phyloP scores from a whole-genome alignment of 1,140 invertebrate species.

The Steinernema khuongi region DNA sequence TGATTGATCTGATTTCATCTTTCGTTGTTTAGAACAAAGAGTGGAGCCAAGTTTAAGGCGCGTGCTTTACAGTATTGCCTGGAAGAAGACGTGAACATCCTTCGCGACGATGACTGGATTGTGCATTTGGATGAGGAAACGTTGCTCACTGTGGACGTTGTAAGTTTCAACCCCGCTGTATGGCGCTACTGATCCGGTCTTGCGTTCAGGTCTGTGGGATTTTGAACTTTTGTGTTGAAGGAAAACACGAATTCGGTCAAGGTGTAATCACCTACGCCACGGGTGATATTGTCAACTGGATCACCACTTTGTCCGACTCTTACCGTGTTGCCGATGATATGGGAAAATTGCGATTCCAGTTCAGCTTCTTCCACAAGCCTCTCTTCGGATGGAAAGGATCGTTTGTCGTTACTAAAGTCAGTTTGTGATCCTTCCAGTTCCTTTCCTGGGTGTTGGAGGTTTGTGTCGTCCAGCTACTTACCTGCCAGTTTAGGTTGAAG shows the following conservation, averaged over 20 bases:
- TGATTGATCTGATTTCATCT: constrained; percentile 26
- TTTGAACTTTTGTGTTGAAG: constrained; percentile 88
- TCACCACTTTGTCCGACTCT: constrained; percentile 89
- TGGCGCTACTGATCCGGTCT: constrained; percentile 1
- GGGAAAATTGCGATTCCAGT: constrained; percentile 87
- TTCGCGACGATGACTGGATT: constrained; percentile 83
- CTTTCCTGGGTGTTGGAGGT: too few relatives aligned
- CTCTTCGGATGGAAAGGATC: constrained; percentile 96
- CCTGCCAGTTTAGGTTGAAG: constrained; percentile 67
- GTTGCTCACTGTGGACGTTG: constrained; percentile 81
- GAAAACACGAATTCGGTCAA: constrained; percentile 91
- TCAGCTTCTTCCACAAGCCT: constrained; percentile 86
- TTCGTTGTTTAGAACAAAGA: constrained; percentile 67
- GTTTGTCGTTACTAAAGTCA: constrained; percentile 77
- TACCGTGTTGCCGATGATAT: constrained; percentile 83
- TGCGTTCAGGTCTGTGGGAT: constrained; percentile 67
- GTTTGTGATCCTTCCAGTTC: background rate
- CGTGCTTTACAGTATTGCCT: constrained; percentile 90
- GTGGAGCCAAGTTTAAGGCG: constrained; percentile 87
- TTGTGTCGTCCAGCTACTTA: too few relatives aligned
- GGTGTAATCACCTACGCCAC: constrained; percentile 96
- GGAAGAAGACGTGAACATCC: constrained; percentile 69
- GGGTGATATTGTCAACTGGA: constrained; percentile 80
- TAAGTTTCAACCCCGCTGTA: constrained; percentile 45
- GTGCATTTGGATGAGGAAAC: constrained; percentile 97